Base-by-base conservation (phyloP, 2,888 invertebrate species). In the Pinctada fucata region DNA sequence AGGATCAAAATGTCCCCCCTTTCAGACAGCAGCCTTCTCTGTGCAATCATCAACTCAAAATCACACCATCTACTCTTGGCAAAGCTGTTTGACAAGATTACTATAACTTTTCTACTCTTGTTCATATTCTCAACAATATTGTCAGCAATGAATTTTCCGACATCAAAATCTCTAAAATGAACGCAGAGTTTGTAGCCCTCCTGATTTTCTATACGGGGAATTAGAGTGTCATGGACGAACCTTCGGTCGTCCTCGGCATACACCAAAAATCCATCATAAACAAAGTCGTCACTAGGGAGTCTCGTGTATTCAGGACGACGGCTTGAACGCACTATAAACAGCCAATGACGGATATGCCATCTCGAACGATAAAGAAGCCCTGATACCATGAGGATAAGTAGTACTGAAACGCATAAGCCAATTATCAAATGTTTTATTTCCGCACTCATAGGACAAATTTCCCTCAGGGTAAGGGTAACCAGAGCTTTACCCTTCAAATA, bases 111-210 rank as follows among this genome's bases (percentile, higher is more conserved):
- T 31, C 31, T 31, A 31, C 31, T 31, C 31, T 31, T 31, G 31
- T 31, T 31, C 31, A 31, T 31, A 31, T 31, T 31, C 31, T 31
- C 31, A 31, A 31, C 31, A 31, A 31, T 31, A 31, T 31, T 31
- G 31, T 31, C 76, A 0, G 79, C 66, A 31, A 80, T 79, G 8
- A 75, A 73, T 3, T 63, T 52, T 13, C 81, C 81, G 50, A 74
- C 45, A 5, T 64, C 68, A 68, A 81, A 81, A 45, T 81, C 79
- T 48, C 81, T 47, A 47, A 70, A 72, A 10, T 67, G 73, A 10
- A 79, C 74, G 52, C 79, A 79, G 3, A 79, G 72, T 58, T 64
- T 31, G 31, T 31, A 31, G 31, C 31, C 31, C 31, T 31, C 31
- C 31, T 31, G 31, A 31, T 31, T 31, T 52, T 81, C 81, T 8